Percentiles rank a stretch among this genome's conserved stretches.
Evolutionary conservation across 2,888 invertebrate species (phyloP).

Genomic region (Myopa testacea): DNA sequence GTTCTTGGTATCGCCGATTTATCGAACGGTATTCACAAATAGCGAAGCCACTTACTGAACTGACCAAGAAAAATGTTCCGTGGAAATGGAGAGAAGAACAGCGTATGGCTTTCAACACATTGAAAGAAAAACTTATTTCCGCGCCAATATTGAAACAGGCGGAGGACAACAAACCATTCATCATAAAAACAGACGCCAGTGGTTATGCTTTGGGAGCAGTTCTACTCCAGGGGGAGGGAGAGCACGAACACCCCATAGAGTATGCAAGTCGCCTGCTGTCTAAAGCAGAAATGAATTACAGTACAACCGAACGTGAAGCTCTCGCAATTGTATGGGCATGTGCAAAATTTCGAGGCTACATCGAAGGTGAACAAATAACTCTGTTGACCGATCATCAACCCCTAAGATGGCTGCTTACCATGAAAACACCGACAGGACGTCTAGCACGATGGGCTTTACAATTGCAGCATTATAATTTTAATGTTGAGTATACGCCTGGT

Average conservation of each 20-base stretch:
- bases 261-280: conserved; percentile 54
- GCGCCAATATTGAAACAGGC: conserved; percentile 42
- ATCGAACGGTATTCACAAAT: too few relatives aligned
- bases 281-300: conserved; percentile 61
- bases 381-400: conserved; percentile 68
- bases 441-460: conserved; percentile 67
- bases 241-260: conserved; percentile 48
- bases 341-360: conserved; percentile 53
- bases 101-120: conserved; percentile 44
- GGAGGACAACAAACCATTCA: conserved; percentile 36
- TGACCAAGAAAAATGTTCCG: conserved; percentile 52
- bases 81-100: conserved; percentile 38
- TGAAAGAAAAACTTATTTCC: conserved; percentile 45
- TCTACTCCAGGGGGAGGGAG: conserved; percentile 44
- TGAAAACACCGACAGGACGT: conserved; percentile 65
- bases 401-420: conserved; percentile 65
- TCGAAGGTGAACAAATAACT: conserved; percentile 56
- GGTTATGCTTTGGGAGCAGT: conserved; percentile 44
- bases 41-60: too few relatives aligned
- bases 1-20: too few relatives aligned
- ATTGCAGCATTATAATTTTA: conserved; percentile 54
- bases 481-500: conserved; percentile 60
- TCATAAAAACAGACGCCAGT: conserved; percentile 44
- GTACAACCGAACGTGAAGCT: conserved; percentile 66
- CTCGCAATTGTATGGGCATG: conserved; percentile 44